Base-by-base conservation (phyloP, 2,113 vertebrate genomes). In the Vombatus ursinus region DNA sequence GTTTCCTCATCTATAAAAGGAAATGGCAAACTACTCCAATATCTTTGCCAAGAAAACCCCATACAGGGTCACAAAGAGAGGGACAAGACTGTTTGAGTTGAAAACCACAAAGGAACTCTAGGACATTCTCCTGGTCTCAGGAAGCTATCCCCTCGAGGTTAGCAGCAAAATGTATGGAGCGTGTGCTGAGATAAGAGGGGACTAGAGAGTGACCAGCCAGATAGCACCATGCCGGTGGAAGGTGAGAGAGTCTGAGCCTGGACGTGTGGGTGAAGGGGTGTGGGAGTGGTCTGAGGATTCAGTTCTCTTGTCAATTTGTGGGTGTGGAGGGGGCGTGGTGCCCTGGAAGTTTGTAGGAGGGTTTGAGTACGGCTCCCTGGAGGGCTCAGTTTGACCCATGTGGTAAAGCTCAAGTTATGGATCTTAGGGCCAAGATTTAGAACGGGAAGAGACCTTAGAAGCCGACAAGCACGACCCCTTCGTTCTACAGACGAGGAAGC, bases 271-370 rank as follows among this genome's bases (percentile, higher is more conserved):
- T 37, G 61, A 14, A 53, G 52, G 23, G 8, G 57, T 11, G 26
- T 37, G 57, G 28, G 28, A 14, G 28, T 68, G 37, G 16, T 5
- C 4, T n/a, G 5, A 19, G 61, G 6, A 16, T 0, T 77, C 61
- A 16, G 31, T 14, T 68, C 57, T 68, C 57, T 68, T 37, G 25
- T 25, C 23, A 25, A 16, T 52, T 25, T 54, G 53, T 25, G 24
- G 24, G 24, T 25, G 31, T n/a, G 44, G 1, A 16, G 44, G 68
- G 68, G n/a, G 1, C 7, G 0, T 5, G 0, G n/a, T n/a, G 7
- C 19, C 68, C n/a, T n/a, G n/a, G n/a, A n/a, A 22, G 19, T 44
- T 22, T 44, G 61, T 44, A 84, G 68, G 19, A 84, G 68, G n/a
- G 22, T 84, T 44, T n/a, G 37, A 68, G 31, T 68, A 14, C 31